phyloP scores from a whole-genome alignment of 2,113 vertebrate species.

The Edolisoma coerulescens region DNA sequence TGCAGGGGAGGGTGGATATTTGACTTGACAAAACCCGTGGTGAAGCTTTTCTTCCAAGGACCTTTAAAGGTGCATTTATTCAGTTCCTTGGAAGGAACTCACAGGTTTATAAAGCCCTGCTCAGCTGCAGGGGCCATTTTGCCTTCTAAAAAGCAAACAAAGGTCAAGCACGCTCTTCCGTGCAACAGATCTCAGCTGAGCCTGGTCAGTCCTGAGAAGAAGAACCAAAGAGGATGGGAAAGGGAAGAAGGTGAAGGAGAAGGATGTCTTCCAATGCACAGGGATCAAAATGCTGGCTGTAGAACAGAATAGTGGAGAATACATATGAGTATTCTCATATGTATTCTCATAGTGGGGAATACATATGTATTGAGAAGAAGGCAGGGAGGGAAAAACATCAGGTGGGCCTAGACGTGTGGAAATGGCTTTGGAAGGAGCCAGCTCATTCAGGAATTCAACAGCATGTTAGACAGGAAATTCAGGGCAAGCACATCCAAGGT shows the following conservation, averaged over 20 bases:
- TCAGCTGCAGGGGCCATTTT: background rate
- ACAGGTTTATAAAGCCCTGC: background rate
- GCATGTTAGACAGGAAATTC: background rate
- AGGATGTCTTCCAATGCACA: background rate
- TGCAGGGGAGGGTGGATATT: background rate
- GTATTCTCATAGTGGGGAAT: background rate
- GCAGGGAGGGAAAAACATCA: background rate
- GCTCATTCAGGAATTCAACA: background rate
- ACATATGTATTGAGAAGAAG: background rate
- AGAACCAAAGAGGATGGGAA: background rate
- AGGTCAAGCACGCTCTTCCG: background rate
- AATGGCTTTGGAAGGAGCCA: background rate
- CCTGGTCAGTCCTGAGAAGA: background rate
- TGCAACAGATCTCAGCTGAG: background rate
- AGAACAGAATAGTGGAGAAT: background rate
- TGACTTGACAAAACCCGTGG: background rate
- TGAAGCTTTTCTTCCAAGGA: background rate
- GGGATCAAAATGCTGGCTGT: background rate
- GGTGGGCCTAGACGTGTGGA: background rate
- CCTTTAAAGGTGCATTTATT: background rate
- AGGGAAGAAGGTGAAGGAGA: background rate
- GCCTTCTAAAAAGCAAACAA: background rate
- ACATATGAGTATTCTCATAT: too few relatives aligned
- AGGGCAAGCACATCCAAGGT: background rate
- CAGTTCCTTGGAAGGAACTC: background rate